Evolutionary conservation across 1,140 invertebrate species (phyloP).

Genomic region (Drosophila cardini): DNA sequence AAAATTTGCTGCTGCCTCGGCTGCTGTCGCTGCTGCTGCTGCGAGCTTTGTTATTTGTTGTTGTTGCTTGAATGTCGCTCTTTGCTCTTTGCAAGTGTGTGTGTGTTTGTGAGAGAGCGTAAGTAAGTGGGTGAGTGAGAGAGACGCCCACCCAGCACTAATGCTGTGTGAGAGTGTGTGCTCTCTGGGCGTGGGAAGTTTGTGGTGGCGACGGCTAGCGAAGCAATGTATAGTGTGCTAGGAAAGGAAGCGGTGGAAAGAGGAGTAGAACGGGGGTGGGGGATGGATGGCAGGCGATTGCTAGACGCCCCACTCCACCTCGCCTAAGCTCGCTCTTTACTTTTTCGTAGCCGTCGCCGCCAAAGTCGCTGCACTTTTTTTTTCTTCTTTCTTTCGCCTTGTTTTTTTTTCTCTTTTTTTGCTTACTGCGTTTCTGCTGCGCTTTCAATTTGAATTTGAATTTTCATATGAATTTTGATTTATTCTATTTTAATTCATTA

Average conservation of each 20-base stretch:
- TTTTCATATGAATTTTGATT: slow-evolving; percentile 14
- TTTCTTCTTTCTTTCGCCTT: slow-evolving; percentile 11
- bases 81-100: not conserved
- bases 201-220: not conserved
- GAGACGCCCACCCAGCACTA: slow-evolving; percentile 35
- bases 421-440: slow-evolving; percentile 50
- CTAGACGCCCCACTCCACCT: slow-evolving; percentile 76
- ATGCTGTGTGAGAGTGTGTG: slow-evolving; percentile 14
- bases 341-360: slow-evolving; percentile 31
- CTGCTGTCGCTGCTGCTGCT: not conserved
- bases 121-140: not conserved
- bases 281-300: not conserved
- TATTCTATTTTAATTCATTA: slow-evolving; percentile 8
- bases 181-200: slow-evolving; percentile 2
- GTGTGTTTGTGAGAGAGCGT: not conserved
- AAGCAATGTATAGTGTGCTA: slow-evolving; percentile 3
- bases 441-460: slow-evolving; percentile 17
- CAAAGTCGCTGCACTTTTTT: slow-evolving; percentile 52
- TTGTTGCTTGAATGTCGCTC: slow-evolving; percentile 23
- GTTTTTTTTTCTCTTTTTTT: slow-evolving; percentile 51
- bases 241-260: not conserved
- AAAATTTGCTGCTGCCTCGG: too few relatives aligned
- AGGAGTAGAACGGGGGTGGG: not conserved
- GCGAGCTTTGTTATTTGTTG: slow-evolving; percentile 31
- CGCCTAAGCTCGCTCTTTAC: slow-evolving; percentile 70